Conservation (phyloP, 2,888 invertebrate genomes). For the Vannuccia rotundouncinata region DNA sequence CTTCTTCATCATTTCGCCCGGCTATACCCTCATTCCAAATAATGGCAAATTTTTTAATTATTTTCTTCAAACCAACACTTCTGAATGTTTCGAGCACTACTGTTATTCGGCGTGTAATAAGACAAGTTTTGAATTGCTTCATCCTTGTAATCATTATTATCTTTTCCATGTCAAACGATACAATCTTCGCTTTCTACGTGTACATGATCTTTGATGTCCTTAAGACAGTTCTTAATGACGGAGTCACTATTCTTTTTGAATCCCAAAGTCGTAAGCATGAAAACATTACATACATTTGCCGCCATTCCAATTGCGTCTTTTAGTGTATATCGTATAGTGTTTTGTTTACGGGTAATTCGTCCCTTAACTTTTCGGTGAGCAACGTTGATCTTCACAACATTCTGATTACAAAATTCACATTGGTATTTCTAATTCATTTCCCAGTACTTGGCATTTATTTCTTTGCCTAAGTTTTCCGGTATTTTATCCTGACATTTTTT, state of each 20-base stretch:
- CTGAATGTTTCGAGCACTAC: conserved; percentile 32
- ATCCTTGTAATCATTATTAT: conserved; percentile 4
- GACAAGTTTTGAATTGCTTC: not conserved
- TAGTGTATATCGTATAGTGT: conserved; percentile 33
- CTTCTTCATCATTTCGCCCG: too few species aligned
- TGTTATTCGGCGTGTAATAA: not conserved
- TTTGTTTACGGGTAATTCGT: conserved; percentile 11
- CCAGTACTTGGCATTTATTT: conserved; percentile 20
- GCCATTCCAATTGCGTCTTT: conserved; percentile 29
- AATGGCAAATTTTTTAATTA: too few species aligned
- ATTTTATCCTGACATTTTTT: conserved; percentile 11
- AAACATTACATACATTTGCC: conserved; percentile 36
- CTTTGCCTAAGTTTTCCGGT: not conserved
- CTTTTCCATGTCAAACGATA: conserved; percentile 11
- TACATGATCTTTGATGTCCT: not conserved
- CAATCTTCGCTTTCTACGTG: conserved; percentile 1
- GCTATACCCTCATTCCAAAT: too few species aligned
- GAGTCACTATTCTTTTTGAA: conserved; percentile 34
- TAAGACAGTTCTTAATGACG: not conserved
- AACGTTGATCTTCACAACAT: conserved; percentile 1
- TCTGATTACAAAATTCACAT: not conserved
- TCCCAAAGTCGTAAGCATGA: conserved; percentile 39
- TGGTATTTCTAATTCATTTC: conserved; percentile 12
- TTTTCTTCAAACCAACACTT: conserved; percentile 34
- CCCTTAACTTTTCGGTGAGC: conserved; percentile 2